phyloP scores from a whole-genome alignment of 2,888 invertebrate species.

The Papilio demoleus region DNA sequence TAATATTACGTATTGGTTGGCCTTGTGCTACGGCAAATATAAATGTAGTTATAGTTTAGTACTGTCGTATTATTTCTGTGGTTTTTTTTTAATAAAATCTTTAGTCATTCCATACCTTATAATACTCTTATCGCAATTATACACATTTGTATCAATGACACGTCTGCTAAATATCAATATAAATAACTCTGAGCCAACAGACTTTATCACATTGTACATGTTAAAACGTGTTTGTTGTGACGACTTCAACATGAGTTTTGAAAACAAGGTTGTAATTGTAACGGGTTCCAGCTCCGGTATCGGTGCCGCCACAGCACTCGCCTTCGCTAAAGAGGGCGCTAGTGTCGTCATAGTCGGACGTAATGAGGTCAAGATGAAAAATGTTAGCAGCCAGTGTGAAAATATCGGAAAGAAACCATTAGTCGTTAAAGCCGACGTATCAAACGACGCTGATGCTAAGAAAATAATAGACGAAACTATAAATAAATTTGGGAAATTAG shows the following conservation, averaged over 20 bases:
- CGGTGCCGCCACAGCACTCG: constrained; percentile 54
- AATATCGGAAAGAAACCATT: constrained; percentile 48
- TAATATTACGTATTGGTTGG: too few species aligned
- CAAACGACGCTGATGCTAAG: constrained; percentile 49
- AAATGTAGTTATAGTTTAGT: too few species aligned
- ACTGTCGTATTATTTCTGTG: too few species aligned
- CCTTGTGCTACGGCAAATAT: too few species aligned
- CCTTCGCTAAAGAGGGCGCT: constrained; percentile 47
- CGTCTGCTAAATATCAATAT: too few species aligned
- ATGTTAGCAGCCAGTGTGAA: constrained; percentile 54
- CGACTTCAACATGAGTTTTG: constrained; percentile 56
- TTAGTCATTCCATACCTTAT: too few species aligned
- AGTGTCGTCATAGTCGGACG: constrained; percentile 57
- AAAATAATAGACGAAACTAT: constrained; percentile 50
- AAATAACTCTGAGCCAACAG: too few species aligned
- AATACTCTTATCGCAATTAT: too few species aligned
- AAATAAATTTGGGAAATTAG: constrained; percentile 49
- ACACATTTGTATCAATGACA: too few species aligned
- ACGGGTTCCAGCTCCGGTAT: constrained; percentile 56
- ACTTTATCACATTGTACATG: too few species aligned
- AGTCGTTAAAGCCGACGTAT: constrained; percentile 53
- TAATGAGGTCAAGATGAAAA: constrained; percentile 56
- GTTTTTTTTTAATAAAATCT: too few species aligned
- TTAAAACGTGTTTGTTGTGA: too few species aligned
- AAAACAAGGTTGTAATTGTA: constrained; percentile 55